These are phyloP conservation scores for Agelas oroides DNA, from an alignment of 37 sponge, comb jelly and placozoan species.

Conservation along the genomic window DNA sequence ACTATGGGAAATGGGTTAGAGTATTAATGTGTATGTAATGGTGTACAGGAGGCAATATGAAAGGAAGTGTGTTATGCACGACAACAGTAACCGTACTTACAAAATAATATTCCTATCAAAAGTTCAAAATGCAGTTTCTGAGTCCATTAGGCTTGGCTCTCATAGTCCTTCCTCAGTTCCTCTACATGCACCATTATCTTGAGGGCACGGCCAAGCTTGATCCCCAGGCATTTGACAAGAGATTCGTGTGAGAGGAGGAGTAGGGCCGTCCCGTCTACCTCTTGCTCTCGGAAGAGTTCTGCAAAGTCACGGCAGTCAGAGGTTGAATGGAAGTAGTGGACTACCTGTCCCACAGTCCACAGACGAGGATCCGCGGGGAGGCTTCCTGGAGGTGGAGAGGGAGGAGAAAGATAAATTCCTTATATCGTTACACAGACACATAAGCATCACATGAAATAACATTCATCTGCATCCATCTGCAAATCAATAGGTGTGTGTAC, in stretches of 20 bases:
- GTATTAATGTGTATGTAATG: no score
- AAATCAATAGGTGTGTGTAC: no score
- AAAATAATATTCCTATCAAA: no score
- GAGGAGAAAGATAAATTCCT: neutral
- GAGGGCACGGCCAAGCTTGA: slow-evolving; percentile 61
- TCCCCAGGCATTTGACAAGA: slow-evolving; percentile 66
- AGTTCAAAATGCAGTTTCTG: no score
- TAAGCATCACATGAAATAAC: no score
- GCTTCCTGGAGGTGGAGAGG: neutral
- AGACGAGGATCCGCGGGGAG: slow-evolving; percentile 25
- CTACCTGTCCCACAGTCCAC: slow-evolving; percentile 58
- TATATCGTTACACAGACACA: no score
- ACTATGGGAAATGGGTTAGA: no score
- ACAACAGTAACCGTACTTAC: no score
- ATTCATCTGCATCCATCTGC: no score
- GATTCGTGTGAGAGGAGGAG: slow-evolving; percentile 61
- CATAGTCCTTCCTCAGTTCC: slow-evolving; percentile 17
- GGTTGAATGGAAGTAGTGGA: slow-evolving; percentile 56
- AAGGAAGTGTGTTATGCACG: no score
- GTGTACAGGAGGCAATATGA: no score
- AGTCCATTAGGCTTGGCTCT: no score
- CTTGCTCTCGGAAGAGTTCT: slow-evolving; percentile 53
- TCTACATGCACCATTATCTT: slow-evolving; percentile 59
- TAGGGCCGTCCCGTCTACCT: slow-evolving; percentile 69
- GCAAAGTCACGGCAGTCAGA: slow-evolving; percentile 48